Evolutionary conservation across 2,797 vertebrate species (phyloP), one percentile per base, ranked within the genome.

Genomic region (Rhynchonycteris naso): DNA sequence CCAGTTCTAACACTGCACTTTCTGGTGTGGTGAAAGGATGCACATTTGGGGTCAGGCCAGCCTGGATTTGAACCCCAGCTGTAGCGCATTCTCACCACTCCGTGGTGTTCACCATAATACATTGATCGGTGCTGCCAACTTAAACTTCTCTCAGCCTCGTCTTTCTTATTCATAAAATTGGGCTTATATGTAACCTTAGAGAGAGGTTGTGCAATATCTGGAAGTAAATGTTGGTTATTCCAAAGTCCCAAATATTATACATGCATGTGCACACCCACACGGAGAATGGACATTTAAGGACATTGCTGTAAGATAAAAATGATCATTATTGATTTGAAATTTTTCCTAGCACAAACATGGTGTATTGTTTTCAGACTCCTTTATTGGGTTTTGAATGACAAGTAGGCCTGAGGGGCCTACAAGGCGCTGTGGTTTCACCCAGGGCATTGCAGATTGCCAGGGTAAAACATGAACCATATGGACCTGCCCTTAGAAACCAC

Each of bases 11-110:
- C 56, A 6, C 0, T 21, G 14, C 35, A 12, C 30, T 88, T 66
- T 35, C 43, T 30, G 33, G 13, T 7, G 5, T 66, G 26, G 21
- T 18, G 24, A 52, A 69, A 58, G 15, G 69, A 28, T 7, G 22
- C 2, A 54, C n/a, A 19, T 28, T n/a, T 18, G 43, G n/a, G 63
- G 22, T 22, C 8, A 5, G 6, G 7, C 7, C 19, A 10, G 12
- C n/a, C 16, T 47, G 54, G n/a, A 71, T 96, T 79, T 83, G 52
- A 82, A 75, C 81, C 56, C 80, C 56, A 78, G 33, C 78, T 66
- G 3, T 2, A 16, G 22, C 35, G 13, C 13, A 9, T 15, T 71
- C 19, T 43, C 10, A 15, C 14, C 11, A 2, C 10, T 5, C 3
- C 16, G 1, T 16, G 5, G n/a, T 26, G 21, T 35, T 68, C 54